Conservation (phyloP, 2,888 invertebrate species). For the Miltochrista miniata region DNA sequence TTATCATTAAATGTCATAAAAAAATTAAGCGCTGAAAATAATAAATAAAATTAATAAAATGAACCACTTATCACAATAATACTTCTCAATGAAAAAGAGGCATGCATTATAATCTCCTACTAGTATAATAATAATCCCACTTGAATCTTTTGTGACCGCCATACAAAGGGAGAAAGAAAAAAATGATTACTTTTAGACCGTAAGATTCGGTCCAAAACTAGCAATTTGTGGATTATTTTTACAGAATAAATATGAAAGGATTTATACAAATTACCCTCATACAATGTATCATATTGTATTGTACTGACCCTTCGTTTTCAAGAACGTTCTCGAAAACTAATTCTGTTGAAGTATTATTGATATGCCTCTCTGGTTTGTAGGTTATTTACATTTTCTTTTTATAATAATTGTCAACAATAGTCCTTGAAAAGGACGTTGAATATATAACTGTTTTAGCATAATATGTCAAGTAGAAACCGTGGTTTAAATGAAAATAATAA, state of each 20-base stretch:
- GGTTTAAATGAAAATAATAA: background rate
- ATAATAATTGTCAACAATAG: constrained; percentile 4
- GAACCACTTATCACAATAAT: background rate
- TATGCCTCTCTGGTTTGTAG: constrained; percentile 12
- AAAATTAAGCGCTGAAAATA: too few relatives aligned
- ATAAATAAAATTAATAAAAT: too few relatives aligned
- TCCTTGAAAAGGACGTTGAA: constrained; percentile 1
- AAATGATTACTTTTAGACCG: constrained; percentile 22
- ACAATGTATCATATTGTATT: constrained; percentile 16
- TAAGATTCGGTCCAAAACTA: constrained; percentile 30
- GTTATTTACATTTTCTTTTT: constrained; percentile 21
- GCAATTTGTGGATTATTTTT: constrained; percentile 25
- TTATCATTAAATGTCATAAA: too few relatives aligned
- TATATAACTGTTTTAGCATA: too few relatives aligned
- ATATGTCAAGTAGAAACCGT: background rate
- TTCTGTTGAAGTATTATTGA: constrained; percentile 30
- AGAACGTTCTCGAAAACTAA: constrained; percentile 28
- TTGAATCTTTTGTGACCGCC: background rate
- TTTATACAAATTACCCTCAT: constrained; percentile 19
- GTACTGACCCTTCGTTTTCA: constrained; percentile 20
- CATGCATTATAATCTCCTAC: background rate
- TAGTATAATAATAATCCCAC: background rate
- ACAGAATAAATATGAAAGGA: constrained; percentile 35
- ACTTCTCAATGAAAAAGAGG: background rate
- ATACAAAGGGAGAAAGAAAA: constrained; percentile 5